Conservation (phyloP, 2,113 vertebrate species). For the Hemibagrus wyckioides region DNA sequence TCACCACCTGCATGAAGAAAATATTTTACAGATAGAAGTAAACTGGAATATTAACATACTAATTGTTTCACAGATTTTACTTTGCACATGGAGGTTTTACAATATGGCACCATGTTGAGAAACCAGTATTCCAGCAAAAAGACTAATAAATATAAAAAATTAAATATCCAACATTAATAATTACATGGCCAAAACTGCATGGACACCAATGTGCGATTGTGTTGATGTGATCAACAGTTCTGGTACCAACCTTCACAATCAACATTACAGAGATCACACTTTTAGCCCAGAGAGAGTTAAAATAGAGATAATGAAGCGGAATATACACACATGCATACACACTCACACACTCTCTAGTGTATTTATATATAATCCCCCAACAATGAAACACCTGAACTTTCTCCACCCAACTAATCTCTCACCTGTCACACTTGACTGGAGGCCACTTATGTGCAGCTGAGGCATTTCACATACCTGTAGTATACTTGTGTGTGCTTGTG, state of each 20-base stretch:
- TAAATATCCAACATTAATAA: neutral
- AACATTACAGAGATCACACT: no score
- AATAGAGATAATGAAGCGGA: no score
- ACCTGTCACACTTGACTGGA: neutral
- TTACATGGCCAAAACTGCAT: neutral
- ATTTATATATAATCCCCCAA: no score
- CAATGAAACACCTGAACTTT: no score
- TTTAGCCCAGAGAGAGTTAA: no score
- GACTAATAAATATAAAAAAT: no score
- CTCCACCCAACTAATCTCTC: neutral
- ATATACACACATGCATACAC: no score
- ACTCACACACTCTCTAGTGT: no score
- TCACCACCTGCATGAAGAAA: constrained; percentile 70
- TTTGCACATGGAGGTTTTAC: no score
- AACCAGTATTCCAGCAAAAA: neutral
- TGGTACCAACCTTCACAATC: no score
- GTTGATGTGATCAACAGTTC: neutral
- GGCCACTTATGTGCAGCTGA: neutral
- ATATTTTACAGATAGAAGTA: no score
- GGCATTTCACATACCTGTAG: neutral
- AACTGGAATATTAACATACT: no score
- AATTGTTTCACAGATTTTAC: neutral
- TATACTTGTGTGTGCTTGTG: neutral
- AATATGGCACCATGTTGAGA: neutral
- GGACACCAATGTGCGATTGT: neutral